phyloP scores from a whole-genome alignment of 2,888 invertebrate genomes.

The Gortyna flavago region DNA sequence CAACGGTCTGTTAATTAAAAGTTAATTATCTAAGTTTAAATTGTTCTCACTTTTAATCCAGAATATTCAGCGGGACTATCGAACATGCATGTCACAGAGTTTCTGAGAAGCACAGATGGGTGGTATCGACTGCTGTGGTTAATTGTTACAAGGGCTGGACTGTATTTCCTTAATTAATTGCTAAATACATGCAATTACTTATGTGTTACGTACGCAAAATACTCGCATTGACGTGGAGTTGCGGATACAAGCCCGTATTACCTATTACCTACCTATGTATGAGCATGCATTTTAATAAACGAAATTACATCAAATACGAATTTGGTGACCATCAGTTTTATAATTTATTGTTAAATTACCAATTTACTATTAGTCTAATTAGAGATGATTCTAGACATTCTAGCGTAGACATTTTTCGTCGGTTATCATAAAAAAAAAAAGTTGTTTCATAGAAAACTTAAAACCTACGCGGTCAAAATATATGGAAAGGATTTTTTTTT shows the following conservation, averaged over 20 bases:
- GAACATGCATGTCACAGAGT: neutral
- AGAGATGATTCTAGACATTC: neutral
- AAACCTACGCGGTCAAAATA: neutral
- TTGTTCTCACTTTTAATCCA: neutral
- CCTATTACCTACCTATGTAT: too few species aligned
- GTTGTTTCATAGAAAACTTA: neutral
- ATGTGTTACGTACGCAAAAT: too few species aligned
- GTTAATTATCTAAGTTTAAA: slow-evolving; percentile 15
- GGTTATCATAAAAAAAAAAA: neutral
- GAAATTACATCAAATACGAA: neutral
- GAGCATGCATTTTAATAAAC: neutral
- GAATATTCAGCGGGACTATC: slow-evolving; percentile 11
- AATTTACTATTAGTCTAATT: neutral
- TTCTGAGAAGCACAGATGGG: slow-evolving; percentile 1
- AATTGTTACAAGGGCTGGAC: neutral
- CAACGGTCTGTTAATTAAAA: neutral
- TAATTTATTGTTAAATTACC: neutral
- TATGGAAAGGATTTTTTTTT: too few species aligned
- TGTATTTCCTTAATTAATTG: slow-evolving; percentile 8
- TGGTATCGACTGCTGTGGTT: neutral
- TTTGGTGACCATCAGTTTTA: too few species aligned
- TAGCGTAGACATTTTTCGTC: neutral
- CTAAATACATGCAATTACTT: neutral
- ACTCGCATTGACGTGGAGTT: too few species aligned
- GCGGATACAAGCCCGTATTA: too few species aligned